A percentile compares a stretch with the other conserved stretches of the same genome.
Evolutionary conservation across 1,140 invertebrate species (phyloP).

Genomic region (Steinernema feltiae): DNA sequence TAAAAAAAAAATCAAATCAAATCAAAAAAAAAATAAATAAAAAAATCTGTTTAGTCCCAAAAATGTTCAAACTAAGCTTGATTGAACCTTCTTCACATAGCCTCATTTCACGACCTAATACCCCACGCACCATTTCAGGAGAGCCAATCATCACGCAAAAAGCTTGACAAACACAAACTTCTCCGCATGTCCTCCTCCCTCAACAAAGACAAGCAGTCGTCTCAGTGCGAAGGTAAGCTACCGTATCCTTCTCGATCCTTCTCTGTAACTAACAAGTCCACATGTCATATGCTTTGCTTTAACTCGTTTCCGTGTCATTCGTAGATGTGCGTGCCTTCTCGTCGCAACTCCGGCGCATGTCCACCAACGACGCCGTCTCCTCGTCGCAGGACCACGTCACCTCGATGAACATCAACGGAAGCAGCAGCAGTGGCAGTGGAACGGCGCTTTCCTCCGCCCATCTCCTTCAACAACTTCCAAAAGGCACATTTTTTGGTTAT

Average conservation of each 20-base stretch:
- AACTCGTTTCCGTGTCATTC: conserved; percentile 4
- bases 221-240: conserved; percentile 41
- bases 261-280: not conserved
- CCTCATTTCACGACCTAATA: too few relatives aligned
- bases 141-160: conserved; percentile 28
- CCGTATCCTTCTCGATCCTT: not conserved
- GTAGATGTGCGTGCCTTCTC: conserved; percentile 49
- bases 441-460: not conserved
- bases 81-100: too few relatives aligned
- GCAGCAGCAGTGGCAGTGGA: not conserved
- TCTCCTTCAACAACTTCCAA: not conserved
- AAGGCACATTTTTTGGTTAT: conserved; percentile 1
- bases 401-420: conserved; percentile 14
- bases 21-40: too few relatives aligned
- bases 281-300: not conserved
- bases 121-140: too few relatives aligned
- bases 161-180: conserved; percentile 47
- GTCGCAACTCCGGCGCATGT: conserved; percentile 44
- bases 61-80: too few relatives aligned
- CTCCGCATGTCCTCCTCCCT: conserved; percentile 47
- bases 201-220: conserved; percentile 38
- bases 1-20: too few relatives aligned
- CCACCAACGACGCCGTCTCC: conserved; percentile 18
- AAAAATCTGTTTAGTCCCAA: too few relatives aligned
- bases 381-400: not conserved